Evolutionary conservation across 2,888 invertebrate genomes (phyloP), one percentile per base, ranked within the genome.

Genomic region (Nomada fabriciana): DNA sequence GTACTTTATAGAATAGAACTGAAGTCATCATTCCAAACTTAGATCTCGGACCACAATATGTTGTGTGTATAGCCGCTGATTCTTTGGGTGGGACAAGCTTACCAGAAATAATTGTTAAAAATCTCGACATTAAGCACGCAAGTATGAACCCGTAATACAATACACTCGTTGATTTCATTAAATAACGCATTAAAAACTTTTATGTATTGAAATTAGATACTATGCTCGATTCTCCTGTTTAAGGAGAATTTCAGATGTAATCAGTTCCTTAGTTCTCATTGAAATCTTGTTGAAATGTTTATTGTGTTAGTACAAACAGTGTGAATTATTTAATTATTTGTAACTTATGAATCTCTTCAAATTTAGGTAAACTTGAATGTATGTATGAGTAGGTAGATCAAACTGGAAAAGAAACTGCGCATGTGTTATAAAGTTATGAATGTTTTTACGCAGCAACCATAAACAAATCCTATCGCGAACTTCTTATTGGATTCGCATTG

Each of bases 1-100:
- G 71, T 76, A 67, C 78, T 75, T 90, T 92, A 60, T 68, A 94
- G 94, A 91, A 93, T 65, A 68, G 76, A 74, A 93, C 92, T 2
- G 86, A 88, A 42, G 90, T 86, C 9, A 52, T 70, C 2, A 79
- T 91, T 53, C 57, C 64, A 18, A 60, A 86, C 2, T 65, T 89
- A 18, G 78, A 84, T 4, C 52, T 87, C 2, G 82, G 70, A 47
- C 75, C 80, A 7, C 72, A 76, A 29, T 89, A 87, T 72, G 55
- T 82, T 43, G 80, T 91, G 10, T 86, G 82, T 5, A 89, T 92
- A 36, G 53, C 89, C 0, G 90, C 91, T 23, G 88, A 91, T 65
- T 91, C 92, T 1, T 15, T 52, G 4, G 91, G 91, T 11, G 91
- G 92, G 13, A 63, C 63, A 5, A 92, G 91, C 76, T 42, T 65